Evolutionary conservation across 2,888 invertebrate genomes (phyloP).

Genomic region (Operophtera brumata): DNA sequence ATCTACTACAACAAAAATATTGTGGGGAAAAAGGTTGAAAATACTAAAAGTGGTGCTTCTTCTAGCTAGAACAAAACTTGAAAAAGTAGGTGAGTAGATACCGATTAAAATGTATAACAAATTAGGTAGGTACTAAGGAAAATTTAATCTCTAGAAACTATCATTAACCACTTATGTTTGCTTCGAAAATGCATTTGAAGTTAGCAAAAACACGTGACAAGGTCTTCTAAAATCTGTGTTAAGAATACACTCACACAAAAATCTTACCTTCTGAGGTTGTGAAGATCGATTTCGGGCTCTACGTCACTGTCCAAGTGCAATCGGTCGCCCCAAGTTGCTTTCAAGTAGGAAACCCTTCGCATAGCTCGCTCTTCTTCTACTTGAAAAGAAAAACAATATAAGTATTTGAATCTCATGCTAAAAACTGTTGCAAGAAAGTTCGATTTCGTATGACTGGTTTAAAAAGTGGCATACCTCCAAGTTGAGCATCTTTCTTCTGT

Average conservation of each 20-base stretch:
- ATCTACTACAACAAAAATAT: constrained; percentile 46
- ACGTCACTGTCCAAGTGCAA: constrained; percentile 86
- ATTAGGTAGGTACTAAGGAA: background rate
- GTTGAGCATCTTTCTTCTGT: constrained; percentile 77
- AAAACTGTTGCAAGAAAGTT: background rate
- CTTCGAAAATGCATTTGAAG: background rate
- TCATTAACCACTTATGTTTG: background rate
- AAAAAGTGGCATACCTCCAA: constrained; percentile 64
- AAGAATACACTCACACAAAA: background rate
- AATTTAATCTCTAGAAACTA: background rate
- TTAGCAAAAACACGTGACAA: constrained; percentile 2
- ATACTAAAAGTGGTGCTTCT: constrained; percentile 10
- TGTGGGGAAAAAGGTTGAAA: constrained; percentile 28
- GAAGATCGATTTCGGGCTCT: constrained; percentile 81
- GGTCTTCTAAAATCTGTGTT: background rate
- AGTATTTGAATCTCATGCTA: background rate
- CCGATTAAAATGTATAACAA: background rate
- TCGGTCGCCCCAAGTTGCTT: constrained; percentile 92
- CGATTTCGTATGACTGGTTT: background rate
- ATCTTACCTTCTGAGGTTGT: constrained; percentile 83
- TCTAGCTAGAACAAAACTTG: background rate
- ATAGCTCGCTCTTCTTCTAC: constrained; percentile 92
- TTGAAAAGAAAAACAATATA: constrained; percentile 53
- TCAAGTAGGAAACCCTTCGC: constrained; percentile 95
- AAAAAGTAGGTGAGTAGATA: background rate